phyloP scores from a whole-genome alignment of 2,888 invertebrate species.

The Torymus aiolomorphi region DNA sequence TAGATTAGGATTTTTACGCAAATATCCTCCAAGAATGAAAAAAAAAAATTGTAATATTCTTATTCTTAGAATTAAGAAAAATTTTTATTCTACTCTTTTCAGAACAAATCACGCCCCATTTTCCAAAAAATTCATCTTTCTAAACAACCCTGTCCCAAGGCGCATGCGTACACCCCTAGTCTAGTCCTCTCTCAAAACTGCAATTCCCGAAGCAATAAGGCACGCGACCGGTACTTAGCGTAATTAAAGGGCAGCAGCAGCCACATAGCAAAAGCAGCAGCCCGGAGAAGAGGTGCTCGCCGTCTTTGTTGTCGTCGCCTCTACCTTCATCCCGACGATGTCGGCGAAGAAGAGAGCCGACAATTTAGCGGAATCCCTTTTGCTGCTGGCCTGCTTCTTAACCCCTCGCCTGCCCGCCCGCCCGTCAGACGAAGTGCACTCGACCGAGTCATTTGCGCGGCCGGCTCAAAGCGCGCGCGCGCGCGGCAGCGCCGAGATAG shows the following conservation, averaged over 20 bases:
- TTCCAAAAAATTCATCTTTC: too few species aligned
- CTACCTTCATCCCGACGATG: too few species aligned
- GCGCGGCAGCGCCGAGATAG: neutral
- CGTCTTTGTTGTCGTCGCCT: too few species aligned
- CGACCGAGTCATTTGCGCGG: conserved; percentile 45
- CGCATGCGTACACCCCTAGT: neutral
- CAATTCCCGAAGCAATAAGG: conserved; percentile 19
- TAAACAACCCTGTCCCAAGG: too few species aligned
- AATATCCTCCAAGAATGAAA: too few species aligned
- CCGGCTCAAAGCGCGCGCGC: conserved; percentile 4
- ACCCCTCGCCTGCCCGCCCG: neutral
- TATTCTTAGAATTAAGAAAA: too few species aligned
- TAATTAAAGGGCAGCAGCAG: conserved; percentile 30
- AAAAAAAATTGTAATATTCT: too few species aligned
- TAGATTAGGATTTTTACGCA: too few species aligned
- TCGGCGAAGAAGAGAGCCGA: neutral
- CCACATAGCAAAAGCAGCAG: too few species aligned
- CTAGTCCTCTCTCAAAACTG: conserved; percentile 10
- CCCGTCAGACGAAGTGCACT: conserved; percentile 36
- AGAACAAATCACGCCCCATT: too few species aligned
- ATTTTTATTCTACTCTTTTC: too few species aligned
- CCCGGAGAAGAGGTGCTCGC: too few species aligned
- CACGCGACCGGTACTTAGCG: conserved; percentile 26
- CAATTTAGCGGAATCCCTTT: conserved; percentile 45
- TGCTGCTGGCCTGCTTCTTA: conserved; percentile 19